Base-by-base conservation (phyloP, 2,113 vertebrate genomes). In the Carlito syrichta region DNA sequence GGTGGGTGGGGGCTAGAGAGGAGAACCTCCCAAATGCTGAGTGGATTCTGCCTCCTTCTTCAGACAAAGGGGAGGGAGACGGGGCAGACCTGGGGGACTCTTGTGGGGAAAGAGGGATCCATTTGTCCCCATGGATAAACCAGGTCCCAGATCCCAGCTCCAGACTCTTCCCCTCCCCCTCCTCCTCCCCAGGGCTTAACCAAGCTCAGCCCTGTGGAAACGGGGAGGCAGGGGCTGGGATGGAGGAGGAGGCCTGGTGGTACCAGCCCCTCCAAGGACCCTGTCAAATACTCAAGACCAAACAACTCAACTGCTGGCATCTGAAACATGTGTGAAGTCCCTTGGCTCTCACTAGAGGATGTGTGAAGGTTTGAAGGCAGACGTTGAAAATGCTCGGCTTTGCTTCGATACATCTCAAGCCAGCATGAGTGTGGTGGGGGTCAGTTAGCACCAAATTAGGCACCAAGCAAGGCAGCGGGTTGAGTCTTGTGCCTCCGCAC, bases 351-450 rank as follows among this genome's bases (percentile, higher is more conserved):
- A 66, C n/a, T 50, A 27, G 32, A 8, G 48, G 38, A 40, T 50
- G 27, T 81, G 73, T 19, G 66, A 54, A 77, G 79, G 62, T 40
- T 17, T 0, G 3, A 91, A 81, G 82, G 14, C 27, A 76, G 52
- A 76, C 9, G 3, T 40, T 8, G 32, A 38, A 76, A n/a, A n/a
- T 7, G 5, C 50, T 23, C 66, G 48, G 20, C 30, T 35, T 78
- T 27, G 19, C 27, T 20, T 62, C 11, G 3, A 6, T 40, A 5
- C 50, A 32, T 63, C 52, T 82, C 45, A 76, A 66, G 43, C 32
- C 62, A 35, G 45, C 1, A 0, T 1, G 13, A 13, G 63, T 32
- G 32, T 0, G 2, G 35, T 66, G 8, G 27, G 54, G 9, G 1
- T 5, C 23, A 23, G 8, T 27, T 8, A 11, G 48, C 16, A 25